These are phyloP conservation scores for Lasioglossum malachurum DNA, from an alignment of 2,888 invertebrate species.

Conservation along the genomic window DNA sequence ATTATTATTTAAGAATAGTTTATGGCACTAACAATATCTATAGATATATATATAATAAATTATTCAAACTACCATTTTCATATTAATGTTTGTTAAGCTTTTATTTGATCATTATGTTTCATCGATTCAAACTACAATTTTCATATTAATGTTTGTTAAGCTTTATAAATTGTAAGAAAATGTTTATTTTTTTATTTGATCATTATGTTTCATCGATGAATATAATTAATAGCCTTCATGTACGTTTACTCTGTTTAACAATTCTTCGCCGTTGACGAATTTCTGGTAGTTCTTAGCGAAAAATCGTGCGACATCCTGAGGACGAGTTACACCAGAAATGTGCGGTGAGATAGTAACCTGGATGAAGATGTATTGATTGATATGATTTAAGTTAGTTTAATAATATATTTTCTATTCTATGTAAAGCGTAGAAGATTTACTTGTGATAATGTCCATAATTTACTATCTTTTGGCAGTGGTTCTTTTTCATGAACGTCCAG, in stretches of 20 bases:
- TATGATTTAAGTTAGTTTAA: constrained; percentile 16
- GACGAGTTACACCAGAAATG: constrained; percentile 83
- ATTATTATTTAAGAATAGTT: constrained; percentile 40
- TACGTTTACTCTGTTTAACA: constrained; percentile 83
- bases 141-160: constrained; percentile 28
- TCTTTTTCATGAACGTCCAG: constrained; percentile 87
- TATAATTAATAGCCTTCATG: constrained; percentile 84
- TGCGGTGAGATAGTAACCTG: constrained; percentile 86
- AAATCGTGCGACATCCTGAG: constrained; percentile 84
- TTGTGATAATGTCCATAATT: constrained; percentile 86
- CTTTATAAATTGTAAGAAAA: background rate
- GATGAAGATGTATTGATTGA: constrained; percentile 60
- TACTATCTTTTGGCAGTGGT: constrained; percentile 85
- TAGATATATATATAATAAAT: constrained; percentile 18
- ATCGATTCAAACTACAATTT: background rate
- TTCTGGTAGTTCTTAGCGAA: constrained; percentile 85
- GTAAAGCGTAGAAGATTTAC: constrained; percentile 75
- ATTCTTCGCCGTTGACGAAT: constrained; percentile 80
- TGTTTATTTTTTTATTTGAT: background rate
- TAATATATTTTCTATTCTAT: background rate
- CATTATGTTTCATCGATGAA: background rate
- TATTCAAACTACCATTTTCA: constrained; percentile 23
- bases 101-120: background rate
- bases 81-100: constrained; percentile 23
- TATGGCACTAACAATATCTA: constrained; percentile 21